Conservation (phyloP, 2,797 vertebrate species). For the Hylomyscus alleni region DNA sequence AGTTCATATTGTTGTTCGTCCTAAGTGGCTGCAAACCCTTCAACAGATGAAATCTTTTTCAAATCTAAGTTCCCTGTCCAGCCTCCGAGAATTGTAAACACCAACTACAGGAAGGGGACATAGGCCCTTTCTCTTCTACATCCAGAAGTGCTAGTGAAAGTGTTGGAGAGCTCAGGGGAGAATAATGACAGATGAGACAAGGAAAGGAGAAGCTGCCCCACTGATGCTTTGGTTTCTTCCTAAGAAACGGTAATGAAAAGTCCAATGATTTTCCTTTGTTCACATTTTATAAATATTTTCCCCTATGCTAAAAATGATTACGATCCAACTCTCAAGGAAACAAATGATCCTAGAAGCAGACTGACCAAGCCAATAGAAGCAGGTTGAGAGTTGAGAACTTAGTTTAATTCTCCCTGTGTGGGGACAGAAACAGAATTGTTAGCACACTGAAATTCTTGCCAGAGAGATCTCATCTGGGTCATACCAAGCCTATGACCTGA, state of each 20-base stretch:
- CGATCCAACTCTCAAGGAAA: constrained; percentile 47
- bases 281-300: background rate
- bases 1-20: too few species aligned
- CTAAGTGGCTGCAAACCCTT: too few species aligned
- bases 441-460: constrained; percentile 9
- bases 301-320: background rate
- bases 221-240: background rate
- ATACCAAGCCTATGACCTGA: constrained; percentile 26
- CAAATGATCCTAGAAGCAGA: background rate
- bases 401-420: constrained; percentile 19
- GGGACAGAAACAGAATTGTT: background rate
- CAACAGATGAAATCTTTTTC: constrained; percentile 36
- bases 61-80: background rate
- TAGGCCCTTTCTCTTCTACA: background rate
- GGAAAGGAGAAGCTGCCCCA: background rate
- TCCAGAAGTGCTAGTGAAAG: background rate
- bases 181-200: background rate
- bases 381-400: constrained; percentile 47
- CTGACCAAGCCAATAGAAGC: constrained; percentile 9
- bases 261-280: background rate
- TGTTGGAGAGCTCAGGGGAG: background rate
- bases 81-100: constrained; percentile 24
- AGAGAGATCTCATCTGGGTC: background rate
- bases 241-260: background rate
- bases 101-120: background rate